Conservation (phyloP, 2,888 invertebrate species). For the Proisotoma minuta region DNA sequence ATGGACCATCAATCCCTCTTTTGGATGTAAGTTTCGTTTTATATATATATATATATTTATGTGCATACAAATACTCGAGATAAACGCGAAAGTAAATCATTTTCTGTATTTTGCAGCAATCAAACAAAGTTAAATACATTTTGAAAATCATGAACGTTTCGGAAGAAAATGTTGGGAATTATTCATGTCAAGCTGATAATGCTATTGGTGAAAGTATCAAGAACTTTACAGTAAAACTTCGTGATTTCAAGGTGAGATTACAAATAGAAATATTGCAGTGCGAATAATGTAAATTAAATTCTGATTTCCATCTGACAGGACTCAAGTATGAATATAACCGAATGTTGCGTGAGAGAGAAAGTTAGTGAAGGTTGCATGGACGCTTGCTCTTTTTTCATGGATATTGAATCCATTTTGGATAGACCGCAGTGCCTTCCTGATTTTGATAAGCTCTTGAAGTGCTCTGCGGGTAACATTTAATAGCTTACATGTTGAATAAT, state of each 20-base stretch:
- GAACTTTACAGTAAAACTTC: constrained; percentile 43
- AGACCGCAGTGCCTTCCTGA: constrained; percentile 74
- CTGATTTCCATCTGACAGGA: constrained; percentile 49
- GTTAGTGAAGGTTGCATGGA: constrained; percentile 73
- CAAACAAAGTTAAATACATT: constrained; percentile 68
- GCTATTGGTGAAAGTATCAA: constrained; percentile 60
- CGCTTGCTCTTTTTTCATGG: constrained; percentile 77
- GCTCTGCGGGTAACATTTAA: constrained; percentile 62
- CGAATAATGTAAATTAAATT: neutral
- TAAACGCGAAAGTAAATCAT: neutral
- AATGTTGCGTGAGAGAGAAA: constrained; percentile 75
- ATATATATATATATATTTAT: no score
- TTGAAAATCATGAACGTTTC: constrained; percentile 68
- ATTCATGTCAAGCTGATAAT: constrained; percentile 80
- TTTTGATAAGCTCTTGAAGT: constrained; percentile 79
- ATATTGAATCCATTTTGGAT: constrained; percentile 76
- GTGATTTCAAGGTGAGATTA: constrained; percentile 35
- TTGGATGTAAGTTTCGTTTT: constrained; percentile 3
- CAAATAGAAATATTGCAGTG: neutral
- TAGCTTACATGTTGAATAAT: neutral
- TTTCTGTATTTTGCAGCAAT: constrained; percentile 54
- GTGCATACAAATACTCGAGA: neutral
- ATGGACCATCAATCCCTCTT: constrained; percentile 2
- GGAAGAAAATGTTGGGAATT: constrained; percentile 69
- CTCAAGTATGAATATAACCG: constrained; percentile 66